These are phyloP conservation scores for Dromiciops gliroides DNA, from an alignment of 2,113 vertebrate species.

Conservation along the genomic window DNA sequence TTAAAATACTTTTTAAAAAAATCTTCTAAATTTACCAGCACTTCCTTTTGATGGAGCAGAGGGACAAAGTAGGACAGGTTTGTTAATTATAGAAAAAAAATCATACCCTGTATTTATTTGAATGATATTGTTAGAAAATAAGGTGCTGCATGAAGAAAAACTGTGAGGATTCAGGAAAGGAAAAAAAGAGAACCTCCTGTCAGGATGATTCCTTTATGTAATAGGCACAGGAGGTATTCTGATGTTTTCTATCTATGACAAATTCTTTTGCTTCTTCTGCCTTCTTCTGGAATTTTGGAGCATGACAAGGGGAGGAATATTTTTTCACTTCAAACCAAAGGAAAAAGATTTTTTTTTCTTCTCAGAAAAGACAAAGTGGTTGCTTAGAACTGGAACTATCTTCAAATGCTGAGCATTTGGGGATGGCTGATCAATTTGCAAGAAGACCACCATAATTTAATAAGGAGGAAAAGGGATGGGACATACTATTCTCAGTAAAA, in stretches of 20 bases:
- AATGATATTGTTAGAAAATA: slow-evolving; percentile 1
- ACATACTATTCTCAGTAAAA: not conserved
- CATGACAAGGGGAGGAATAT: slow-evolving; percentile 68
- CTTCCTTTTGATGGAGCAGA: not conserved
- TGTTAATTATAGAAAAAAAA: not conserved
- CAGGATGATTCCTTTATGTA: slow-evolving; percentile 31
- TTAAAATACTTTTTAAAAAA: not conserved
- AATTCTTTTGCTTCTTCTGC: slow-evolving; percentile 77
- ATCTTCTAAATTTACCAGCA: not conserved
- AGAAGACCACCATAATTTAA: not conserved
- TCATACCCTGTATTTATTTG: not conserved
- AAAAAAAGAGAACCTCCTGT: not conserved
- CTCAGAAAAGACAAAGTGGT: not conserved
- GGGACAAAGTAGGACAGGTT: not conserved
- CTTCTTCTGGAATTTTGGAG: slow-evolving; percentile 78
- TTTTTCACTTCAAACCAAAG: not conserved
- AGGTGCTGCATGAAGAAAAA: not conserved
- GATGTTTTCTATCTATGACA: not conserved
- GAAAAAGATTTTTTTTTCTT: not conserved
- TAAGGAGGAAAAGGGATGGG: not conserved
- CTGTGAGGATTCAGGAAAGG: not conserved
- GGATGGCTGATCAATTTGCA: not conserved
- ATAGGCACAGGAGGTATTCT: not conserved
- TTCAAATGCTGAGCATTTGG: not conserved
- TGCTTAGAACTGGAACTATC: not conserved